Evolutionary conservation across 2,888 invertebrate species (phyloP).

Genomic region (Troides helena): DNA sequence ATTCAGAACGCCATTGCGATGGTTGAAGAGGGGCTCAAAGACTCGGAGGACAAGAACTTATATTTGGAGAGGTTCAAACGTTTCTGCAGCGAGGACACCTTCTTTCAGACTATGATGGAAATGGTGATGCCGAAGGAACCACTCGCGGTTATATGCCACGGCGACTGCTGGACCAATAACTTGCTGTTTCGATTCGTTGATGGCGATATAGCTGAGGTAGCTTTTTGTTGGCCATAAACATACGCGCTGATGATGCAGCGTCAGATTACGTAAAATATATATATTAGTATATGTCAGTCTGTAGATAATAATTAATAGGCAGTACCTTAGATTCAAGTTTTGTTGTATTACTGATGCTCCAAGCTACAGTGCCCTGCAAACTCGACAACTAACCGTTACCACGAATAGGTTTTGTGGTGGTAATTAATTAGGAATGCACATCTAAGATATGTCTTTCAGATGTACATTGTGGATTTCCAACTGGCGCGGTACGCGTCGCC

Average conservation of each 20-base stretch:
- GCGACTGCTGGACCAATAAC: slow-evolving; percentile 89
- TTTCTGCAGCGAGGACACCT: slow-evolving; percentile 82
- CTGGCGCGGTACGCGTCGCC: slow-evolving; percentile 85
- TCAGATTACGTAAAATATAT: too few species aligned
- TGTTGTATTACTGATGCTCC: too few species aligned
- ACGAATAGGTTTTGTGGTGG: too few species aligned
- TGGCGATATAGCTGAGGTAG: slow-evolving; percentile 78
- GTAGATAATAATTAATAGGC: too few species aligned
- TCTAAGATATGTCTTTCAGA: slow-evolving; percentile 56
- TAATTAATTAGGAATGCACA: too few species aligned
- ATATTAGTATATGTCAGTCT: too few species aligned
- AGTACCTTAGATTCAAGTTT: too few species aligned
- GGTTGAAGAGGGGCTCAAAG: slow-evolving; percentile 75
- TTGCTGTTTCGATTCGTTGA: slow-evolving; percentile 82
- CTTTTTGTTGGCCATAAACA: slow-evolving; percentile 14
- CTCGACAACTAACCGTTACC: too few species aligned
- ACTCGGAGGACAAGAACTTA: slow-evolving; percentile 63
- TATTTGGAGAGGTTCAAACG: slow-evolving; percentile 81
- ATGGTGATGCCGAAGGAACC: slow-evolving; percentile 82
- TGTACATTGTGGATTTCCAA: slow-evolving; percentile 86
- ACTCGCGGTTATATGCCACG: slow-evolving; percentile 85
- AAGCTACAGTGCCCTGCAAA: too few species aligned
- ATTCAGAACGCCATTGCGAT: slow-evolving; percentile 83
- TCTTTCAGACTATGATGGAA: slow-evolving; percentile 84
- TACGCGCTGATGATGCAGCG: too few species aligned